Evolutionary conservation across 2,888 invertebrate species (phyloP).

Genomic region (Apocheima hispidaria): DNA sequence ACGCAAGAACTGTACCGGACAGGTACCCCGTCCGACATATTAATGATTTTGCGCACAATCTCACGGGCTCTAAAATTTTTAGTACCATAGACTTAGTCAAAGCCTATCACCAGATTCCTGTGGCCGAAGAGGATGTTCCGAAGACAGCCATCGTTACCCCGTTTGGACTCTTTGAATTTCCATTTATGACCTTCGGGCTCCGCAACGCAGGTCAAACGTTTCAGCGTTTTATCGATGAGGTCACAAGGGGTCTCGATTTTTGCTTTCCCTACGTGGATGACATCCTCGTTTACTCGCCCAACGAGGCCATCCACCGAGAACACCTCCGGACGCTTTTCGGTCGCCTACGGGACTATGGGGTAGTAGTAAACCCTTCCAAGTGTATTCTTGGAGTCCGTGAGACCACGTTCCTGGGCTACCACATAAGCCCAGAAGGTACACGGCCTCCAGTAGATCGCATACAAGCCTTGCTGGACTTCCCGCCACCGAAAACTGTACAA

Average conservation of each 20-base stretch:
- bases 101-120: conserved; percentile 65
- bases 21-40: conserved; percentile 46
- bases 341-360: conserved; percentile 29
- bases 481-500: conserved; percentile 1
- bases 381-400: conserved; percentile 24
- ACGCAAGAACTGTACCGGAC: too few relatives aligned
- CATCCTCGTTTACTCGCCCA: too few relatives aligned
- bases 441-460: not conserved
- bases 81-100: conserved; percentile 26
- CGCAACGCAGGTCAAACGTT: too few relatives aligned
- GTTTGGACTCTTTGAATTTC: too few relatives aligned
- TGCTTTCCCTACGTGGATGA: too few relatives aligned
- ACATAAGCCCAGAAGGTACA: conserved; percentile 9
- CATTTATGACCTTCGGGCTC: too few relatives aligned
- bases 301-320: conserved; percentile 37
- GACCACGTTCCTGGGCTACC: conserved; percentile 12
- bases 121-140: conserved; percentile 51
- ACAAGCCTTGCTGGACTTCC: not conserved
- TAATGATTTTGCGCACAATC: too few relatives aligned
- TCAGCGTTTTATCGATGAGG: too few relatives aligned
- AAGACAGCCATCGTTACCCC: conserved; percentile 56
- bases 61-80: too few relatives aligned
- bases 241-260: too few relatives aligned
- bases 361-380: conserved; percentile 31
- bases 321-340: conserved; percentile 29